Conservation (phyloP, 1,140 invertebrate species). For the Pantala flavescens region DNA sequence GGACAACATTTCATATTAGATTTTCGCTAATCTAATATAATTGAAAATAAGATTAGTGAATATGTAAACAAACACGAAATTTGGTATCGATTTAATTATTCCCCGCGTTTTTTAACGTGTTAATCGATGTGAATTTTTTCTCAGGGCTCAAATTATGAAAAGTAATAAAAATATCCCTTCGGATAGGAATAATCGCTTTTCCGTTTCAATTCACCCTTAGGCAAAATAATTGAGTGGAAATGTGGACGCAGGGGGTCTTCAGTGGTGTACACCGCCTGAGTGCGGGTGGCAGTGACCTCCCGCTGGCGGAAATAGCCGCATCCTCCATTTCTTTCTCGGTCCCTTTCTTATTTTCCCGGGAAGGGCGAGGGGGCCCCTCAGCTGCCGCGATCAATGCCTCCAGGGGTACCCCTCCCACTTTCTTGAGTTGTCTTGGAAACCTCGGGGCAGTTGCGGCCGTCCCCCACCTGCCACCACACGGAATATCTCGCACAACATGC, state of each 20-base stretch:
- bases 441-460: not conserved
- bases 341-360: not conserved
- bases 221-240: not conserved
- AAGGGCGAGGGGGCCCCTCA: not conserved
- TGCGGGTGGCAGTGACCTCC: not conserved
- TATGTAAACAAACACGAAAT: too few relatives aligned
- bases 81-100: too few relatives aligned
- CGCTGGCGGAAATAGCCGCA: slow-evolving; percentile 6
- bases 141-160: too few relatives aligned
- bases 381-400: not conserved
- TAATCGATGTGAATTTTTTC: too few relatives aligned
- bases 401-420: not conserved
- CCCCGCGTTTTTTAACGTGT: too few relatives aligned
- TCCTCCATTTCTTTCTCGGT: not conserved
- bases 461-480: not conserved
- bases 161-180: too few relatives aligned
- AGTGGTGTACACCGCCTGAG: not conserved
- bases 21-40: too few relatives aligned
- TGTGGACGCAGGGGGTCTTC: not conserved
- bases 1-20: too few relatives aligned
- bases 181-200: too few relatives aligned
- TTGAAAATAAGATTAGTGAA: too few relatives aligned
- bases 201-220: too few relatives aligned
- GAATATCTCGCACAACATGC: not conserved
- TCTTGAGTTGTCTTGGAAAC: slow-evolving; percentile 1